Base-by-base conservation (phyloP, 2,797 vertebrate species). In the Atherinosoma microstoma region DNA sequence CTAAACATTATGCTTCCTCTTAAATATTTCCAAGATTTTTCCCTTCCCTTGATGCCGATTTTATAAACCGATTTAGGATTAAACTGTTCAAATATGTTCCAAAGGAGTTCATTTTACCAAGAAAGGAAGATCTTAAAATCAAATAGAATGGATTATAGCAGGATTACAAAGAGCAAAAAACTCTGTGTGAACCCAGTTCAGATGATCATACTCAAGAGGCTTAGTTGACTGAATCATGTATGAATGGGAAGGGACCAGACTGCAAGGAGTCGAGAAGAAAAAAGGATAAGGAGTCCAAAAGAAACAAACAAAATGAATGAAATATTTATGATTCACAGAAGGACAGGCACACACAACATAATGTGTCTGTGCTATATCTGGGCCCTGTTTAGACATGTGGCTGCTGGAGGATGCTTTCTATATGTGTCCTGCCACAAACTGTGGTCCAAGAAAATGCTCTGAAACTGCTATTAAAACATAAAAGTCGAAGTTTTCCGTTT, bases 171-270 rank as follows among this genome's bases (percentile, higher is more conserved):
- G 68, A 73, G 67, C 68, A 68, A 56, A 65, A 24, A 64, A 24
- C 45, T 67, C 29, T 8, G 29, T 8, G 29, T 75, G 57, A 78
- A 29, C 62, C 29, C 10, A 67, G 27, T 36, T n/a, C 10, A 42
- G 29, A 70, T 58, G 64, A 75, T 30, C 27, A 59, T 45, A 30
- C 63, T 66, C 20, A 59, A 20, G 60, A 45, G 66, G 45, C 20
- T 65, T 74, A 73, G 42, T 10, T 2, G 30, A 51, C 64, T 85
- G 81, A 78, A 67, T 81, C 73, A 77, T 53, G 34, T 54, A 67
- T 20, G 35, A 69, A 60, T 6, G 4, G 42, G 42, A 58, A 60
- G 30, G 59, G 22, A 2, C 56, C 13, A 11, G 24, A 69, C 22
- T 57, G 1, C 0, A 61, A 57, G 0, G 9, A 75, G 76, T 10